These are phyloP conservation scores for Eremobia ochroleuca DNA, from an alignment of 2,888 invertebrate genomes.

Conservation along the genomic window DNA sequence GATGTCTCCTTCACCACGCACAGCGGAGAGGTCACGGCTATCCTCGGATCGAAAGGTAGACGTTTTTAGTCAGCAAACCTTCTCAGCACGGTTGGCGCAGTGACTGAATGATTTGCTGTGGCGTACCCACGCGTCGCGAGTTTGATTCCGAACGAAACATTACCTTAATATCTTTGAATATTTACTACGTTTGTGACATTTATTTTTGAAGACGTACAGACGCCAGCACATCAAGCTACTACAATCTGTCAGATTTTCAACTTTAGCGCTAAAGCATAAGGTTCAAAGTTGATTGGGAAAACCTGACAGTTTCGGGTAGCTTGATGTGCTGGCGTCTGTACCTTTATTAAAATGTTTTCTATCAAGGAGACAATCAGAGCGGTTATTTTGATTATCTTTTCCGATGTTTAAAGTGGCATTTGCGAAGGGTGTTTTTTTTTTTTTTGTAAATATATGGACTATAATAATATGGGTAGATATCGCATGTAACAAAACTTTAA, in stretches of 20 bases:
- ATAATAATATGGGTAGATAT: neutral
- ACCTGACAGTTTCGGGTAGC: too few relatives aligned
- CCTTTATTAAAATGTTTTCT: neutral
- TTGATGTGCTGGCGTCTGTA: too few relatives aligned
- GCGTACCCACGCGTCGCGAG: neutral
- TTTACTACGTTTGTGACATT: neutral
- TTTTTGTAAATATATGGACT: too few relatives aligned
- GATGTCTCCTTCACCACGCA: slow-evolving; percentile 97
- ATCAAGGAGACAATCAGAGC: neutral
- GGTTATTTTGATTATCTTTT: neutral
- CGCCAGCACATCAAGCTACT: too few relatives aligned
- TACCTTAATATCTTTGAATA: neutral
- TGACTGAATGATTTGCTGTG: neutral
- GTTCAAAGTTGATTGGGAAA: too few relatives aligned
- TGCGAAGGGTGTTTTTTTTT: neutral
- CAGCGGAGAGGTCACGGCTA: slow-evolving; percentile 98
- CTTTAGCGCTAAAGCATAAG: too few relatives aligned
- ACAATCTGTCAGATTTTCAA: too few relatives aligned
- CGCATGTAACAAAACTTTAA: neutral
- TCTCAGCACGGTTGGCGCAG: neutral
- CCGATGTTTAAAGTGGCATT: too few relatives aligned
- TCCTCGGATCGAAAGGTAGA: slow-evolving; percentile 97
- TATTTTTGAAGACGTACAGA: neutral
- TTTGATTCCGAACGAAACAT: neutral
- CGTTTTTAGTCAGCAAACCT: neutral